Base-by-base conservation (phyloP, 2,888 invertebrate species). In the Fragum whitleyi region DNA sequence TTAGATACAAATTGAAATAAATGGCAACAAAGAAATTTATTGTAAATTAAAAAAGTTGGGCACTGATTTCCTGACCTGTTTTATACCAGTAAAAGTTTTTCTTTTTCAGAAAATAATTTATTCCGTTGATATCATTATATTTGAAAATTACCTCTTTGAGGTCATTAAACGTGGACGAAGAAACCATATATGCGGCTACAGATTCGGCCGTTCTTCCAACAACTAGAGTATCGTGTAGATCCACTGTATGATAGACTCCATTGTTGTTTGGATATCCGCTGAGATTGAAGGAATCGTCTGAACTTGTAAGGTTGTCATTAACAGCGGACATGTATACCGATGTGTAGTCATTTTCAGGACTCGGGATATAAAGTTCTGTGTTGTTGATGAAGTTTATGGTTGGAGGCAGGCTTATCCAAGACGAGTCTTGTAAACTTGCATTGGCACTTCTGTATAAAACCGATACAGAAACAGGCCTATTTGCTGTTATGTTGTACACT, bases 391-490 rank as follows among this genome's bases (percentile, higher is more conserved):
- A 75, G 51, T 61, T 72, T 11, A 51, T 11, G 23, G 51, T 42
- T 14, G 78, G 74, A 11, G 78, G 70, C 7, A 78, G 14, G 5
- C 68, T 42, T 47, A 70, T 55, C 21, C 73, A 28, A 51, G 62
- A 67, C 0, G 77, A 61, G 14, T 29, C 36, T 23, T 7, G 19
- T 3, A 39, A 14, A 7, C 42, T 14, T 19, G 19, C 23, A 2
- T 3, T 47, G 6, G 51, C 23, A 19, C 11, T 51, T n/a, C 68
- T 53, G 26, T 59, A 72, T 0, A 75, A 19, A 14, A 79, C 21
- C 2, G 61, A 74, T 2, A 79, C 79, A 5, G 65, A 57, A 7
- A 79, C 28, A 1, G 75, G 61, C 29, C 55, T 51, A 23, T 74
- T 75, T 11, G 79, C 53, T 9, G 67, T 42, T 0, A 79, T 53